These are phyloP conservation scores for Cavia aperea DNA, from an alignment of 2,113 vertebrate genomes.

Conservation along the genomic window DNA sequence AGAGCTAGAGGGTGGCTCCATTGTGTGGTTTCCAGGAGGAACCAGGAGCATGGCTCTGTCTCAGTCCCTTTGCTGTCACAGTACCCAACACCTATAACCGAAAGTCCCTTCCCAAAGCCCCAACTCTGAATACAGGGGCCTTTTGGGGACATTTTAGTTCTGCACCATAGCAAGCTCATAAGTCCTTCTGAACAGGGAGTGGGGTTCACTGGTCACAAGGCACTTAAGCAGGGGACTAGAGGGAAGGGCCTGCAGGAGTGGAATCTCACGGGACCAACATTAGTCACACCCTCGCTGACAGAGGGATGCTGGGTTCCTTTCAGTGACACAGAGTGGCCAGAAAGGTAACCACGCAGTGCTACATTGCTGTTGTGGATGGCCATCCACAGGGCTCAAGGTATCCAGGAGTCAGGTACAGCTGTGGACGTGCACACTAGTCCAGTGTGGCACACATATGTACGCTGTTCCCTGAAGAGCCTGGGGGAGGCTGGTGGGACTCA, in stretches of 20 bases:
- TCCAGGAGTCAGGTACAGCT: accelerated
- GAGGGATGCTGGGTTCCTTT: background rate
- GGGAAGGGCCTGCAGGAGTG: background rate
- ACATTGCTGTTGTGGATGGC: accelerated
- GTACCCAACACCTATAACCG: background rate
- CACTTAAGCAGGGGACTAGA: accelerated
- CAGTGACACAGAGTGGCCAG: accelerated
- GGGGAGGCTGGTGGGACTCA: accelerated
- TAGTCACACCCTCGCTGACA: background rate
- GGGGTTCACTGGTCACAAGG: accelerated
- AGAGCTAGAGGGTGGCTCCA: accelerated
- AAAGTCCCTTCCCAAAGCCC: background rate
- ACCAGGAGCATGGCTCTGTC: background rate
- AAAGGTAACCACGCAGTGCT: accelerated
- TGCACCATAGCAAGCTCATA: accelerated
- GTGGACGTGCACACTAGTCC: accelerated
- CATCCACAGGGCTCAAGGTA: accelerated
- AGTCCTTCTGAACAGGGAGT: accelerated
- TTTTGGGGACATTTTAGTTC: too few relatives aligned
- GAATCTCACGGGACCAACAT: accelerated
- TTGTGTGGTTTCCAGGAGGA: background rate
- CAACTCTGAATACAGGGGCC: background rate
- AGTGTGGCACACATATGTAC: accelerated
- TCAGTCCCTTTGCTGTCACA: background rate
- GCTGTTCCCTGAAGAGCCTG: accelerated